Conservation (phyloP, 2,888 invertebrate species). For the Drosophila bunnanda region DNA sequence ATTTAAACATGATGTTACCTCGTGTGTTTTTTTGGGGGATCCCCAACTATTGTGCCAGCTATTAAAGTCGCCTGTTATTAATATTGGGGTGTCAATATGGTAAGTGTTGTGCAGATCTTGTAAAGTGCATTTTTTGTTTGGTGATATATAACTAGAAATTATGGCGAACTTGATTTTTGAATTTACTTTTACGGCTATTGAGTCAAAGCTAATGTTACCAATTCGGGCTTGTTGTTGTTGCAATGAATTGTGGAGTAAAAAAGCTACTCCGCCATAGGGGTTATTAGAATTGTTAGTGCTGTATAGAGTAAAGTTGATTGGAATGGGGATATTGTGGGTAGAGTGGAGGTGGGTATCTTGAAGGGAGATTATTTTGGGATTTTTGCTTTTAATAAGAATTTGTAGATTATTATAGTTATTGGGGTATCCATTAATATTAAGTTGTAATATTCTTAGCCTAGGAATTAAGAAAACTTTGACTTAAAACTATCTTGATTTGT, state of each 20-base stretch:
- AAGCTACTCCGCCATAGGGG: too few species aligned
- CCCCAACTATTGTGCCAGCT: too few species aligned
- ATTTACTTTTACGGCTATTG: too few species aligned
- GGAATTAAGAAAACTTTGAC: neutral
- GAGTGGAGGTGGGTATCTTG: too few species aligned
- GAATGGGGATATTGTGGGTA: neutral
- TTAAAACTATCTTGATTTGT: neutral
- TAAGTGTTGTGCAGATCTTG: neutral
- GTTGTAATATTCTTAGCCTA: slow-evolving; percentile 12
- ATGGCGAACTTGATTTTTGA: neutral
- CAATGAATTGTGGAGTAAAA: too few species aligned
- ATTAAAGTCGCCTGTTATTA: neutral
- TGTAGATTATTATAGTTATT: too few species aligned
- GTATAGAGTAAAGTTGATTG: too few species aligned
- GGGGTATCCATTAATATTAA: slow-evolving; percentile 9
- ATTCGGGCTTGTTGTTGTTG: too few species aligned
- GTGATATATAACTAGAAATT: neutral
- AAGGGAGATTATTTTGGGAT: too few species aligned
- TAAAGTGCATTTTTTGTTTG: neutral
- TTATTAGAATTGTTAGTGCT: too few species aligned
- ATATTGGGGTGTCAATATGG: neutral
- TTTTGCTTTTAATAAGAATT: too few species aligned
- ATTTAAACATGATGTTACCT: neutral
- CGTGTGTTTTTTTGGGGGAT: neutral
- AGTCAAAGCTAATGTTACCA: too few species aligned